Percentiles rank a stretch among this genome's conserved stretches.
phyloP scores from a whole-genome alignment of 2,113 vertebrate species.

The Calyptommatus sinebrachiatus region DNA sequence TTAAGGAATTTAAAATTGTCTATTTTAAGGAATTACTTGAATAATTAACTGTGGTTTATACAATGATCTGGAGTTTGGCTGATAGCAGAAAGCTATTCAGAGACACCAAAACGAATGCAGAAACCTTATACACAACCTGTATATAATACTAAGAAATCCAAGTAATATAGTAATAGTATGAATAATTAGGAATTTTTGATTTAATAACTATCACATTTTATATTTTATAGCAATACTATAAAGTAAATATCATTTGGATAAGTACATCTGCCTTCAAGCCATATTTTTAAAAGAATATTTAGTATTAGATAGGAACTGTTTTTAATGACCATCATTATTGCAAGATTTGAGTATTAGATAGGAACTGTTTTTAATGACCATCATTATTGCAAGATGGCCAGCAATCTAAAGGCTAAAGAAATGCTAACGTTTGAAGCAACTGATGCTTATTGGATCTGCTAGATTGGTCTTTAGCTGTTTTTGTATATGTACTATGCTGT shows the following conservation, averaged over 20 bases:
- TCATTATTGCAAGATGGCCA: slow-evolving; percentile 17
- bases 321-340: no score
- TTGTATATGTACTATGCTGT: slow-evolving; percentile 4
- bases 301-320: background rate
- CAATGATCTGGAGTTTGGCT: slow-evolving; percentile 32
- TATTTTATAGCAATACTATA: background rate
- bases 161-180: slow-evolving; percentile 32
- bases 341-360: slow-evolving; percentile 1
- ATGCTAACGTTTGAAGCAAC: slow-evolving; percentile 41
- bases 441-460: slow-evolving; percentile 27
- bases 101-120: slow-evolving; percentile 45
- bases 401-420: slow-evolving; percentile 35
- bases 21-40: slow-evolving; percentile 55
- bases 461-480: slow-evolving; percentile 48
- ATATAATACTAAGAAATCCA: slow-evolving; percentile 48
- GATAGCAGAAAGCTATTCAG: slow-evolving; percentile 42
- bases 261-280: background rate
- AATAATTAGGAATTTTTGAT: slow-evolving; percentile 16
- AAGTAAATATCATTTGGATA: background rate
- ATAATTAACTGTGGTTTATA: slow-evolving; percentile 59
- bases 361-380: slow-evolving; percentile 20
- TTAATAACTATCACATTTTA: slow-evolving; percentile 1
- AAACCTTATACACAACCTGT: slow-evolving; percentile 17
- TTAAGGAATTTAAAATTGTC: slow-evolving; percentile 60
- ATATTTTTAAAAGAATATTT: slow-evolving; percentile 5